Base-by-base conservation (phyloP, 2,888 invertebrate species). In the Tachina lurida region DNA sequence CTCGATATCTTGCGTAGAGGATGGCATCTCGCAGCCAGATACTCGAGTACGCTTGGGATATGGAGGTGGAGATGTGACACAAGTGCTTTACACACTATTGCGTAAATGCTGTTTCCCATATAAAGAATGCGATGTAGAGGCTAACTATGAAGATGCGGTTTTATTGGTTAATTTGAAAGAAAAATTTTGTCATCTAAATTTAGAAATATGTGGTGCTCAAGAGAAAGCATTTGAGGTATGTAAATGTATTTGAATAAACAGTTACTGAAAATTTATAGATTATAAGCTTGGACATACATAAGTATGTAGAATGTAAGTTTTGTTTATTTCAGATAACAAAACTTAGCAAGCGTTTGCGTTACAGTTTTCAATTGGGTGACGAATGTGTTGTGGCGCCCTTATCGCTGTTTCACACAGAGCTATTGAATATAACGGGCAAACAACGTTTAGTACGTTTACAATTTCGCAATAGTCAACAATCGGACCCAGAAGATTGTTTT, bases 1-100 rank as follows among this genome's bases (percentile, higher is more conserved):
- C 0, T 97, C 98, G 0, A 96, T 99, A 22, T 98, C 98, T 2
- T 99, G 98, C 93, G 98, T 98, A 1, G 98, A 98, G 93, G 98
- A 98, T 94, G 98, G 98, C 1, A 97, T 98, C 84, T 98, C 98
- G 39, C 97, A 97, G 90, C 95, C 96, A 88, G 96, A 96, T 87
- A 97, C 98, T 0, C 94, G 98, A 90, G 95, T 95, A 0, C 93
- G 96, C 73, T 94, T 98, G 94, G 96, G 97, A 88, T 98, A 97
- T 90, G 98, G 98, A 5, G 97, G 98, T 5, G 96, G 96, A 13
- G 98, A 99, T 93, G 96, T 98, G 0, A 97, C 98, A 0, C 97
- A 98, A 91, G 96, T 97, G 10, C 95, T 98, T 88, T 96, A 96
- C 74, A 97, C 97, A 96, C 94, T 98, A 87, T 94, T 98, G 39